Evolutionary conservation across 1,140 invertebrate species (phyloP).

Genomic region (Pseudomyrmex flavicornis): DNA sequence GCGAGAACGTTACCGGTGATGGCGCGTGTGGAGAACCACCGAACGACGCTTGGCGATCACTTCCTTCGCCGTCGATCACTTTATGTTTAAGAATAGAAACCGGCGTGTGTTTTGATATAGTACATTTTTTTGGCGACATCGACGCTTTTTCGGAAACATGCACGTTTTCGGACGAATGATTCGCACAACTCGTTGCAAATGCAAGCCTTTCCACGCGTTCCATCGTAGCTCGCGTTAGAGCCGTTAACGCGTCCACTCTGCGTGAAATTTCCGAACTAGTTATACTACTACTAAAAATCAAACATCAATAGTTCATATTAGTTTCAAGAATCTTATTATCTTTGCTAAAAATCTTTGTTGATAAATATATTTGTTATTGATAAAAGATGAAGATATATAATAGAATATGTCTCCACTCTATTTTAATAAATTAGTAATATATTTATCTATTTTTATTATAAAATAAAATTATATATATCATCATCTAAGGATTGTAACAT

Average conservation of each 20-base stretch:
- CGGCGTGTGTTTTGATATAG: slow-evolving; percentile 82
- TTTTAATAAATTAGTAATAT: too few relatives aligned
- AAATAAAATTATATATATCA: too few relatives aligned
- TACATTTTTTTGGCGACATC: slow-evolving; percentile 75
- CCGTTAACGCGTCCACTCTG: slow-evolving; percentile 88
- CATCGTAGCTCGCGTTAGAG: slow-evolving; percentile 88
- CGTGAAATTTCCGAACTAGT: slow-evolving; percentile 85
- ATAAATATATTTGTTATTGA: not conserved
- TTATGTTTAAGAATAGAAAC: slow-evolving; percentile 93
- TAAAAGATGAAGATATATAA: not conserved
- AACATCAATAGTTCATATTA: slow-evolving; percentile 45
- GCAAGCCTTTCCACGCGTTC: slow-evolving; percentile 88
- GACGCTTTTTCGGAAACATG: slow-evolving; percentile 63
- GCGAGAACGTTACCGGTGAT: slow-evolving; percentile 79
- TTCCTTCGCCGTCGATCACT: slow-evolving; percentile 87
- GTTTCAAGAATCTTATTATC: slow-evolving; percentile 2
- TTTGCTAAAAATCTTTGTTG: not conserved
- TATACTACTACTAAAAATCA: slow-evolving; percentile 44
- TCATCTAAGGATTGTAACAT: too few relatives aligned
- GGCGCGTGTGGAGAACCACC: slow-evolving; percentile 79
- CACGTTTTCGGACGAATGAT: slow-evolving; percentile 47
- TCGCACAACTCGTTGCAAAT: slow-evolving; percentile 73
- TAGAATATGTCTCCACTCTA: too few relatives aligned
- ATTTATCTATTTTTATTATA: too few relatives aligned
- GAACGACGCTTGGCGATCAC: slow-evolving; percentile 79